Conservation (phyloP, 2,797 vertebrate species). For the Zenarchopterus dispar region DNA sequence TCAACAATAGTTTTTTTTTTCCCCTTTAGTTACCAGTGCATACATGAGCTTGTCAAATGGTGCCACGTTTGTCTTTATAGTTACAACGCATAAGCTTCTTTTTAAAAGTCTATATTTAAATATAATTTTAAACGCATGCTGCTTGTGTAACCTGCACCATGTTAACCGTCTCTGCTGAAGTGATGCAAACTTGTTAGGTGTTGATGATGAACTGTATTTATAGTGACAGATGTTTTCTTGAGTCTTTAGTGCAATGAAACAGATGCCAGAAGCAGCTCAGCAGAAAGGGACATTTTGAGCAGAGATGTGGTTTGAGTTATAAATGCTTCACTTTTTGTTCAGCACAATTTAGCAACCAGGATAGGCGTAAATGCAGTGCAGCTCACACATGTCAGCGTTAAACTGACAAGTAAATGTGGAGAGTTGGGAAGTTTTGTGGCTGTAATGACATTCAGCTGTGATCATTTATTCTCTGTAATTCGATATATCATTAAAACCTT, state of each 20-base stretch:
- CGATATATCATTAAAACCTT: conserved; percentile 38
- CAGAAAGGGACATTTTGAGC: conserved; percentile 4
- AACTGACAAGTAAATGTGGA: conserved; percentile 4
- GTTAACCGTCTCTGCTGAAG: not conserved
- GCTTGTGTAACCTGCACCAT: not conserved
- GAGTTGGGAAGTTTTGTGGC: not conserved
- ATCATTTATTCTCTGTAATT: conserved; percentile 6
- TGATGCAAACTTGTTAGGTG: not conserved
- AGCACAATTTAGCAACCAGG: not conserved
- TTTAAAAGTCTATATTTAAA: too few relatives aligned
- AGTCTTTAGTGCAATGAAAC: not conserved
- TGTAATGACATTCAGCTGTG: not conserved
- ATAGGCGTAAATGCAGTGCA: not conserved
- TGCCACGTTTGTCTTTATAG: too few relatives aligned
- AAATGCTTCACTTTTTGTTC: not conserved
- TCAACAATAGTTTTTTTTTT: too few relatives aligned
- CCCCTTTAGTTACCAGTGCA: too few relatives aligned
- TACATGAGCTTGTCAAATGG: too few relatives aligned
- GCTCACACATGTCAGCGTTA: not conserved
- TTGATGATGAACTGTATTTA: conserved; percentile 37
- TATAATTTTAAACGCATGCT: too few relatives aligned
- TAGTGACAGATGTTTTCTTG: conserved; percentile 12
- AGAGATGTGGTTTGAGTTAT: not conserved
- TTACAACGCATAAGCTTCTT: too few relatives aligned
- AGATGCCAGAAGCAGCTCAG: not conserved